A percentile compares a stretch with the other conserved stretches of the same genome.
phyloP scores from a whole-genome alignment of 2,797 vertebrate species.

The Poecile montanus region DNA sequence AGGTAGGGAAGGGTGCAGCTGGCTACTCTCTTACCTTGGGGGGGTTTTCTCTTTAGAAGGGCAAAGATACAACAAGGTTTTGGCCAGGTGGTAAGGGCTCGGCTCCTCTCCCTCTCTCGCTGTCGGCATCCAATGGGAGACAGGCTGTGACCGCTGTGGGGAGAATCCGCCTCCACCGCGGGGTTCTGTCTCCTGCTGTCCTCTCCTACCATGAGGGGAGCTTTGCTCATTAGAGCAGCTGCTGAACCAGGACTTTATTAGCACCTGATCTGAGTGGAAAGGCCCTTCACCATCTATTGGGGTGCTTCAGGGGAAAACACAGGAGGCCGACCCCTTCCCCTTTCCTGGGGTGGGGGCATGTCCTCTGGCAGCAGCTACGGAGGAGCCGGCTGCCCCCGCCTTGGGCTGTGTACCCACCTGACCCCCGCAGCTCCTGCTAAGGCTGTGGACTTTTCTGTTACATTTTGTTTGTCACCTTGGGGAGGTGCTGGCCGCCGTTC shows the following conservation, averaged over 20 bases:
- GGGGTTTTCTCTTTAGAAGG: background rate
- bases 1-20: background rate
- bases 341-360: accelerated
- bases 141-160: accelerated
- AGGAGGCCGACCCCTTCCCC: accelerated
- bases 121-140: accelerated
- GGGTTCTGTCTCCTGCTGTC: background rate
- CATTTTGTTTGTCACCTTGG: accelerated
- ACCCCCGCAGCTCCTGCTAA: background rate
- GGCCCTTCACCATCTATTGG: background rate
- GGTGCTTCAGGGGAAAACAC: background rate
- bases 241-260: background rate
- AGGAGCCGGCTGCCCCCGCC: background rate
- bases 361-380: too few relatives aligned
- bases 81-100: background rate
- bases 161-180: accelerated
- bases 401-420: too few relatives aligned
- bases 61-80: background rate
- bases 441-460: background rate
- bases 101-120: background rate
- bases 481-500: accelerated
- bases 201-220: accelerated
- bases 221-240: background rate
- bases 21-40: background rate
- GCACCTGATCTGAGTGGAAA: background rate